These are phyloP conservation scores for Drosophila monieri DNA, from an alignment of 2,888 invertebrate genomes.

Conservation along the genomic window DNA sequence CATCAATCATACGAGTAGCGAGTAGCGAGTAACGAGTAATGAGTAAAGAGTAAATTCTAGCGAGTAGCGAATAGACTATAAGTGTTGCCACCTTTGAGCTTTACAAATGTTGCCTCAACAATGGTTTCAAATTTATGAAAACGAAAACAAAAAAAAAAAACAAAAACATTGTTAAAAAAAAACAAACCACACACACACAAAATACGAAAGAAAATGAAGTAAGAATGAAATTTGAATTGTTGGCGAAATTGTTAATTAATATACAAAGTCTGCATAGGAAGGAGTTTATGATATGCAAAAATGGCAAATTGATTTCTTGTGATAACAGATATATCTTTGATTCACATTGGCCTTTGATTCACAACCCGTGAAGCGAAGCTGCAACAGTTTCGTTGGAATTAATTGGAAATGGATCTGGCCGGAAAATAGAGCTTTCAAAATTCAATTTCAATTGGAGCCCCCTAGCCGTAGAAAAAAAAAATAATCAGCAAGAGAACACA, in stretches of 20 bases:
- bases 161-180: slow-evolving; percentile 70
- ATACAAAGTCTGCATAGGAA: slow-evolving; percentile 36
- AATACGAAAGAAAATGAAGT: slow-evolving; percentile 15
- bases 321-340: slow-evolving; percentile 52
- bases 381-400: slow-evolving; percentile 52
- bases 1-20: slow-evolving; percentile 33
- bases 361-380: slow-evolving; percentile 43
- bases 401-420: slow-evolving; percentile 13
- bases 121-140: slow-evolving; percentile 71
- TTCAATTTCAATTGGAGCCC: slow-evolving; percentile 59
- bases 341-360: slow-evolving; percentile 19
- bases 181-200: slow-evolving; percentile 1
- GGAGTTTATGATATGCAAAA: slow-evolving; percentile 33
- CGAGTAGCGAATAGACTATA: slow-evolving; percentile 40
- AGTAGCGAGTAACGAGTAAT: slow-evolving; percentile 49
- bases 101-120: slow-evolving; percentile 81
- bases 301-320: slow-evolving; percentile 69
- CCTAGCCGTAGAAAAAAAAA: slow-evolving; percentile 28
- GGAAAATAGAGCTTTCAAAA: slow-evolving; percentile 57
- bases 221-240: slow-evolving; percentile 53
- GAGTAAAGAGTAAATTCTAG: slow-evolving; percentile 49
- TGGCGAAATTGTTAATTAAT: slow-evolving; percentile 69
- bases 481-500: slow-evolving; percentile 29
- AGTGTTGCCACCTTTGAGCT: slow-evolving; percentile 80
- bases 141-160: slow-evolving; percentile 44